Evolutionary conservation across 2,113 vertebrate genomes (phyloP).

Genomic region (Tragelaphus buxtoni): DNA sequence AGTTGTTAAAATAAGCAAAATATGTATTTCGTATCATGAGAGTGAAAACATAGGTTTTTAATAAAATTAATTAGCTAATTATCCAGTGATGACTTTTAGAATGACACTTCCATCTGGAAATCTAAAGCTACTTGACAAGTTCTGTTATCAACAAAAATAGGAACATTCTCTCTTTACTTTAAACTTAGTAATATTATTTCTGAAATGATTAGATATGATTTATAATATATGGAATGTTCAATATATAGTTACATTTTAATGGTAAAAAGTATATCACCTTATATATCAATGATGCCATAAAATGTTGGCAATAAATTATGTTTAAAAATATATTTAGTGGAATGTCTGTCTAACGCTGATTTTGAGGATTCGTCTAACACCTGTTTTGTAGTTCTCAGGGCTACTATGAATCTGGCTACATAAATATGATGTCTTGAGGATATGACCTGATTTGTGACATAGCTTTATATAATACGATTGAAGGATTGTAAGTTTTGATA

Average conservation of each 20-base stretch:
- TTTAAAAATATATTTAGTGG: neutral
- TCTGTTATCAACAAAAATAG: slow-evolving; percentile 22
- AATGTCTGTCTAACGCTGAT: neutral
- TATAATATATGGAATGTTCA: neutral
- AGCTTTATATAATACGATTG: neutral
- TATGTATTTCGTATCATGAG: slow-evolving; percentile 53
- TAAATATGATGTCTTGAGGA: neutral
- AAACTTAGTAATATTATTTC: neutral
- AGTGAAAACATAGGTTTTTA: slow-evolving; percentile 40
- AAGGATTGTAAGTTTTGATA: neutral
- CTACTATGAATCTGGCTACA: neutral
- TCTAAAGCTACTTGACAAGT: slow-evolving; percentile 48
- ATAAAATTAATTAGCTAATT: slow-evolving; percentile 50
- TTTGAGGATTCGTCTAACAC: neutral
- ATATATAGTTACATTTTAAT: neutral
- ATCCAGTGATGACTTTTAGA: slow-evolving; percentile 55
- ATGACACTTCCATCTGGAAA: slow-evolving; percentile 57
- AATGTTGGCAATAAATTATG: neutral
- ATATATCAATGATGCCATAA: neutral
- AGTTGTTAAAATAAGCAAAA: slow-evolving; percentile 74
- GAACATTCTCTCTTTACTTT: neutral
- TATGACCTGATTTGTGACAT: neutral
- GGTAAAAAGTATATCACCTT: neutral
- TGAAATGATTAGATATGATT: neutral
- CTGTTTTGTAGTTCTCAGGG: neutral